phyloP scores from a whole-genome alignment of 2,888 invertebrate genomes.

The Ormyrus thymus region DNA sequence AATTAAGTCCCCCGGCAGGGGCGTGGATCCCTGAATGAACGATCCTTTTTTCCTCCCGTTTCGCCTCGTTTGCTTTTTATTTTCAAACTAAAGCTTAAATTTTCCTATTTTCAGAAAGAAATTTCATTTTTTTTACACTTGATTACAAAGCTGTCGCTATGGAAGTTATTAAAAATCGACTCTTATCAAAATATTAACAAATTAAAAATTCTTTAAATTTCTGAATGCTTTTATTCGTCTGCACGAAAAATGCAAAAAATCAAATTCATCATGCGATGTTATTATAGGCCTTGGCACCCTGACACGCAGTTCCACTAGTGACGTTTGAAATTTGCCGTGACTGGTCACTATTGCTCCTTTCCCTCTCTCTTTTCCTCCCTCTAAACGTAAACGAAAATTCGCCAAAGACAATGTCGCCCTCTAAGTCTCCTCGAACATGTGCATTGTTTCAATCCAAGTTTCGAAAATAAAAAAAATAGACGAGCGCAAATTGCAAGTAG shows the following conservation, averaged over 20 bases:
- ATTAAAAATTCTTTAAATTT: no score
- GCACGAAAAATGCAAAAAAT: no score
- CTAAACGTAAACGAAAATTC: conserved; percentile 5
- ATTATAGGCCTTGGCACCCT: conserved; percentile 18
- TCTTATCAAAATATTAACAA: no score
- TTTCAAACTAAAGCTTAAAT: no score
- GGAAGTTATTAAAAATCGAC: no score
- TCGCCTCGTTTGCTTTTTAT: no score
- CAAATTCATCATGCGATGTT: no score
- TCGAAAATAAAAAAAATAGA: conserved; percentile 8
- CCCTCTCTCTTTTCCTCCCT: background rate
- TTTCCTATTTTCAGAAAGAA: no score
- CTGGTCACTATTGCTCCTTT: conserved; percentile 32
- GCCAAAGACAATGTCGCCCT: conserved; percentile 25
- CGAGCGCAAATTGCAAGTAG: background rate
- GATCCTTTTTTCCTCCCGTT: background rate
- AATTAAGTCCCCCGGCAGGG: background rate
- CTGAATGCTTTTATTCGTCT: no score
- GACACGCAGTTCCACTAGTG: conserved; percentile 26
- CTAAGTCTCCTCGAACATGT: background rate
- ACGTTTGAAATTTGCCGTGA: conserved; percentile 41
- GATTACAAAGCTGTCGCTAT: no score
- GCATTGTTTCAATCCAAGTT: conserved; percentile 22
- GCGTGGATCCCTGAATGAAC: background rate
- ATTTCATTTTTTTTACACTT: no score